Evolutionary conservation across 2,888 invertebrate genomes (phyloP), one percentile per base, ranked within the genome.

Genomic region (Catocala sponsa): DNA sequence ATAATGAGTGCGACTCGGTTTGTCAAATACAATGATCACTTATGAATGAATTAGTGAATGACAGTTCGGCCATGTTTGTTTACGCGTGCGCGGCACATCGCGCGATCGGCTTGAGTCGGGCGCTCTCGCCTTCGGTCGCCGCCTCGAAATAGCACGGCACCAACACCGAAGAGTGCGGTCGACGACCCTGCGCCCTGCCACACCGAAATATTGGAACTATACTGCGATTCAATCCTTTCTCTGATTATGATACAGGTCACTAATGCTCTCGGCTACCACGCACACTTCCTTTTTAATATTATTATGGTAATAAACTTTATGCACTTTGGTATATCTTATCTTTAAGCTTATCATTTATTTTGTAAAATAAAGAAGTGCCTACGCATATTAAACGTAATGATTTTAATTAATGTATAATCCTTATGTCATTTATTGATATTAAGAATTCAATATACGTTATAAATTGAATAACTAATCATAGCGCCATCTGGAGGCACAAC

Each of bases 11-110:
- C 80, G 81, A 82, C 79, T 82, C 83, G 82, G 86, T 89, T 91
- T 88, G 89, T 90, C 89, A 90, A 90, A 87, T 88, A 89, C 88
- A 90, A 88, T 89, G 87, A 89, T 91, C 82, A 82, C 85, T 89
- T 89, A 91, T 93, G 94, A 94, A 94, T 94, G 94, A 92, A 91
- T 92, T 91, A 91, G 82, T 92, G 92, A 94, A 94, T 94, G 94
- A 94, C 92, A 93, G 90, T 88, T 90, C 91, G 80, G 90, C 91
- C 92, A 92, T 92, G 88, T 92, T 92, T 94, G 92, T 93, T 92
- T 94, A 93, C 92, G 91, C 90, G 89, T 83, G 89, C 87, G 84
- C 86, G 81, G 84, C 79, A 81, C 86, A 82, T 79, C 85, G 84
- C 80, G 83, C 85, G 86, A 74, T 90, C 91, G 91, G 88, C 76